Evolutionary conservation across 2,113 vertebrate species (phyloP).

Genomic region (Camelus bactrianus): DNA sequence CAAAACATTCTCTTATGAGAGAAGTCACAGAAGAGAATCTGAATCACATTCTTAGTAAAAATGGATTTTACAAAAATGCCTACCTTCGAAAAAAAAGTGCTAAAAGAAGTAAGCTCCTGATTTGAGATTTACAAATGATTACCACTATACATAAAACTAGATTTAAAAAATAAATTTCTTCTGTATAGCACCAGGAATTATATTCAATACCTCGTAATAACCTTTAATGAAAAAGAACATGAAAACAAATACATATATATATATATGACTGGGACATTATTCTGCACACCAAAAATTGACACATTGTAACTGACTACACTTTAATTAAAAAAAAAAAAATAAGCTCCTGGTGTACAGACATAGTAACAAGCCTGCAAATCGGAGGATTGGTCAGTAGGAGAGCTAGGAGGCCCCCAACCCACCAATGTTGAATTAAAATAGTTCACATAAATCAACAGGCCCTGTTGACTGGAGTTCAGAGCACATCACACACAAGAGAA

Average conservation of each 20-base stretch:
- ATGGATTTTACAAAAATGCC: background rate
- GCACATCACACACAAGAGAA: background rate
- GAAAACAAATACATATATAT: too few relatives aligned
- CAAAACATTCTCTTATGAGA: background rate
- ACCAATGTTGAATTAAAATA: conserved; percentile 46
- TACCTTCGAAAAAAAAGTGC: conserved; percentile 31
- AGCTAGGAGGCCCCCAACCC: background rate
- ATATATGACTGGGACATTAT: too few relatives aligned
- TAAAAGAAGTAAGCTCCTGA: background rate
- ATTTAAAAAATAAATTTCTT: too few relatives aligned
- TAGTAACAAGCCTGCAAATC: conserved; percentile 1
- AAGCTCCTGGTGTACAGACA: background rate
- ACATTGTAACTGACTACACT: too few relatives aligned
- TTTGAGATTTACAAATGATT: too few relatives aligned
- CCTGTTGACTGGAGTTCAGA: background rate
- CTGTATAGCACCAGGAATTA: too few relatives aligned
- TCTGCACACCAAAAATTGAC: too few relatives aligned
- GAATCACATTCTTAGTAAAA: conserved; percentile 1
- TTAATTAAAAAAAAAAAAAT: background rate
- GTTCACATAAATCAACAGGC: conserved; percentile 32
- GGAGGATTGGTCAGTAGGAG: background rate
- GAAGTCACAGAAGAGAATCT: conserved; percentile 17
- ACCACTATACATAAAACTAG: too few relatives aligned
- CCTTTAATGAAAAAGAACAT: too few relatives aligned
- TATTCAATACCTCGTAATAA: too few relatives aligned